A percentile compares a stretch with the other conserved stretches of the same genome.
Conservation (phyloP, 1,140 invertebrate species). For the Cardiocondyla obscurior region DNA sequence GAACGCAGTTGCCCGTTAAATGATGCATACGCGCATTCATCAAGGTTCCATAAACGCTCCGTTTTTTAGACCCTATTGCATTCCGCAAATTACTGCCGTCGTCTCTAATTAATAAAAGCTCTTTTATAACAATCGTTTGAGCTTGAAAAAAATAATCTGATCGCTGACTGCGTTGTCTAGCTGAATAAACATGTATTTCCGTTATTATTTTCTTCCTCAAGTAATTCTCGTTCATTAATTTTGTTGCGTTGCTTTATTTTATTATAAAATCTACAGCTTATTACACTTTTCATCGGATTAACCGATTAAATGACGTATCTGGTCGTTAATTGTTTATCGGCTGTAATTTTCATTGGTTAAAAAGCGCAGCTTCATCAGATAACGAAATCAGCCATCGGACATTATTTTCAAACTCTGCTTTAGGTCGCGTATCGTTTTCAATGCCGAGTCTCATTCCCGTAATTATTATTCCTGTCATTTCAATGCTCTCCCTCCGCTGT, state of each 20-base stretch:
- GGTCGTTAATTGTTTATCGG: no score
- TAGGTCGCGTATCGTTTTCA: no score
- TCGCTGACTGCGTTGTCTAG: no score
- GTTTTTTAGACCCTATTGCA: slow-evolving; percentile 15
- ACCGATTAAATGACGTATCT: no score
- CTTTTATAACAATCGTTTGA: neutral
- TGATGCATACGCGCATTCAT: slow-evolving; percentile 37
- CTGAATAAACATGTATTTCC: neutral
- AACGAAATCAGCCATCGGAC: no score
- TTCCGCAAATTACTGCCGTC: neutral
- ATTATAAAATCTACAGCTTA: no score
- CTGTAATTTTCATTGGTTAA: no score
- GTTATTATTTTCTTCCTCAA: neutral
- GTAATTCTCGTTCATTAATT: no score
- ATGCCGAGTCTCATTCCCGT: neutral
- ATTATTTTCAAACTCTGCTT: no score
- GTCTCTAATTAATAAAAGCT: neutral
- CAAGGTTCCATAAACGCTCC: slow-evolving; percentile 39
- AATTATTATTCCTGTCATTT: neutral
- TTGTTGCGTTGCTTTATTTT: no score
- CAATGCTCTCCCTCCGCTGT: neutral
- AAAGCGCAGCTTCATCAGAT: no score
- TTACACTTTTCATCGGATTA: no score
- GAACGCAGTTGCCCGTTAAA: slow-evolving; percentile 54
- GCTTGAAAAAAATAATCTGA: neutral